Base-by-base conservation (phyloP, 2,888 invertebrate species). In the Lochmaea crataegi region DNA sequence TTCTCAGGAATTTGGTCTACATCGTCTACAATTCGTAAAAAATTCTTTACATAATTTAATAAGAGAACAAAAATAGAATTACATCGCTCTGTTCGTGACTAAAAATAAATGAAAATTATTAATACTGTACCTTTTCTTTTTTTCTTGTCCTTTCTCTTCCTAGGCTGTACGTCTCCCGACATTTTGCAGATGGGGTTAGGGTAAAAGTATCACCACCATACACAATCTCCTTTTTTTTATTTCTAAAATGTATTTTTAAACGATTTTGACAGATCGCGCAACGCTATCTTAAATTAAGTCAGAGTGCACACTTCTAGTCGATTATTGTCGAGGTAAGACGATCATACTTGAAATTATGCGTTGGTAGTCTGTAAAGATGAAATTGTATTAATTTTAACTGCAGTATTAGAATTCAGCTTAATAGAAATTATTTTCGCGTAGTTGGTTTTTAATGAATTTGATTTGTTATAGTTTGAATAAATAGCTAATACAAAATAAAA, bases 121-220 rank as follows among this genome's bases (percentile, higher is more conserved):
- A 42, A 41, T 18, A n/a, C 7, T 83, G 88, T 90, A 94, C 95
- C 94, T 91, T 93, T 95, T 88, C 92, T 94, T 85, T 91, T 92
- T 86, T 91, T 91, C 87, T 94, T 95, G 86, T 95, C 94, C 88
- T 94, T 94, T 82, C 95, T 92, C 88, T 94, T 95, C 84, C 94
- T 92, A 84, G 94, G 94, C 87, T 95, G 95, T 82, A 94, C 93
- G 88, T 95, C 95, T 82, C 94, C 94, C 86, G 94, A 95, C 95
- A 95, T 95, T 87, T 87, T 90, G 87, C 82, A 72, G 75, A 71
- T 73, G 76, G 77, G 77, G 65, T 77, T 74, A 76, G 69, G 71
- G 75, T 51, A 70, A 74, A 69, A 71, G 72, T 76, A 63, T 71
- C 76, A 75, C 76, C 75, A 80, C 77, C 79, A 80, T 79, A 80